A percentile compares a stretch with the other conserved stretches of the same genome.
These are phyloP conservation scores for Zoanthus sansibaricus DNA, from an alignment of 92 coral and sea anemone genomes.

Conservation along the genomic window DNA sequence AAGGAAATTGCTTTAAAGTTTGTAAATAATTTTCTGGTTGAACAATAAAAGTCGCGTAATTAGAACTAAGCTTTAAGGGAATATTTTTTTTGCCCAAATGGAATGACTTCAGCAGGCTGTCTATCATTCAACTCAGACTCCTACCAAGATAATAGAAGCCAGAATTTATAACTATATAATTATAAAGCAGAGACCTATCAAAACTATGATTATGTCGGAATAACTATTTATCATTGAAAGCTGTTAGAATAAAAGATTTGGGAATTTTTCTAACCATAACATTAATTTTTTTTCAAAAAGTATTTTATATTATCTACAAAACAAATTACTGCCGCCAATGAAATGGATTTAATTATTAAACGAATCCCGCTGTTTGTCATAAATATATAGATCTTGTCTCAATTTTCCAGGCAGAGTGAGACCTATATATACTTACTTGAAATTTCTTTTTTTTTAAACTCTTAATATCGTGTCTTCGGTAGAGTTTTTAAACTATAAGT, in stretches of 20 bases:
- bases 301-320: slow-evolving; percentile 18
- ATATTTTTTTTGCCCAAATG: not conserved
- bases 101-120: not conserved
- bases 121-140: not conserved
- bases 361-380: not conserved
- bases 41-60: not conserved
- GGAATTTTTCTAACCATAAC: not conserved
- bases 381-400: not conserved
- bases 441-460: too few species aligned
- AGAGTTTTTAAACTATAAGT: too few species aligned
- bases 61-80: not conserved
- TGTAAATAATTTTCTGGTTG: not conserved
- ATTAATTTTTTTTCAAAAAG: slow-evolving; percentile 19
- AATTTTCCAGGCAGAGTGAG: not conserved
- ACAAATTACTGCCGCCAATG: slow-evolving; percentile 1
- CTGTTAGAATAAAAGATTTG: not conserved
- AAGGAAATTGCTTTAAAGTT: not conserved
- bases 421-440: too few species aligned
- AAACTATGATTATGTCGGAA: not conserved
- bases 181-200: not conserved
- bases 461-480: too few species aligned
- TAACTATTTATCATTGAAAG: not conserved
- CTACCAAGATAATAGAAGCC: not conserved
- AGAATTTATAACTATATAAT: too few species aligned
- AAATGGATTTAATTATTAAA: slow-evolving; percentile 10